phyloP scores from a whole-genome alignment of 1,140 invertebrate genomes.

The Papilio polytes region DNA sequence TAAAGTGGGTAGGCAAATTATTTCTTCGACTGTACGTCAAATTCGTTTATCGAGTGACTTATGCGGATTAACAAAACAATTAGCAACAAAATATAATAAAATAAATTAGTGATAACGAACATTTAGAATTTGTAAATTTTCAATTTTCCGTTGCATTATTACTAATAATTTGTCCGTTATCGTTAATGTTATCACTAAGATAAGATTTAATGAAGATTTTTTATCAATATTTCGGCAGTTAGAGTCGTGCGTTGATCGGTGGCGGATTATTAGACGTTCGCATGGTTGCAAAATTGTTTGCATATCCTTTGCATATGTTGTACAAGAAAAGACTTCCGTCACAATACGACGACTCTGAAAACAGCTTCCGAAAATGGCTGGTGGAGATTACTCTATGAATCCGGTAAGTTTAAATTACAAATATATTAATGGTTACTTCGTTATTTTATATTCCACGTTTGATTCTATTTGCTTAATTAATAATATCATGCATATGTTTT shows the following conservation, averaged over 20 bases:
- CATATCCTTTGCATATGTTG: conserved; percentile 49
- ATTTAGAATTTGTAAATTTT: neutral
- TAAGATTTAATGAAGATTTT: conserved; percentile 32
- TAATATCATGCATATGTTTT: too few species aligned
- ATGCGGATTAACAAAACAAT: neutral
- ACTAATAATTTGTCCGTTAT: conserved; percentile 21
- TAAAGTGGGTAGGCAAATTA: too few species aligned
- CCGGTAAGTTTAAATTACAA: conserved; percentile 52
- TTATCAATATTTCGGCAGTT: conserved; percentile 32
- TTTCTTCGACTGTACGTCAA: too few species aligned
- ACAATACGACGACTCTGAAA: conserved; percentile 50
- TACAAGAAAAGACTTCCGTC: conserved; percentile 37
- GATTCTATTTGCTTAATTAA: too few species aligned
- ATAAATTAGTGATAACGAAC: neutral
- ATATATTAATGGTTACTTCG: neutral
- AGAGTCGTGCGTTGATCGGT: neutral
- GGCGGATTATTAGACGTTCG: neutral
- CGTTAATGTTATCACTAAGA: conserved; percentile 18
- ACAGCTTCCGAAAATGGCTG: conserved; percentile 58
- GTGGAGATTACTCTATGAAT: conserved; percentile 69
- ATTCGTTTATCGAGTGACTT: too few species aligned
- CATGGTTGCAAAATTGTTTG: neutral
- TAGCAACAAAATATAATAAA: conserved; percentile 26
- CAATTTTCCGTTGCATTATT: neutral
- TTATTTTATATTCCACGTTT: too few species aligned